Evolutionary conservation across 2,797 vertebrate species (phyloP), one percentile per base, ranked within the genome.

Genomic region (Dallia pectoralis): DNA sequence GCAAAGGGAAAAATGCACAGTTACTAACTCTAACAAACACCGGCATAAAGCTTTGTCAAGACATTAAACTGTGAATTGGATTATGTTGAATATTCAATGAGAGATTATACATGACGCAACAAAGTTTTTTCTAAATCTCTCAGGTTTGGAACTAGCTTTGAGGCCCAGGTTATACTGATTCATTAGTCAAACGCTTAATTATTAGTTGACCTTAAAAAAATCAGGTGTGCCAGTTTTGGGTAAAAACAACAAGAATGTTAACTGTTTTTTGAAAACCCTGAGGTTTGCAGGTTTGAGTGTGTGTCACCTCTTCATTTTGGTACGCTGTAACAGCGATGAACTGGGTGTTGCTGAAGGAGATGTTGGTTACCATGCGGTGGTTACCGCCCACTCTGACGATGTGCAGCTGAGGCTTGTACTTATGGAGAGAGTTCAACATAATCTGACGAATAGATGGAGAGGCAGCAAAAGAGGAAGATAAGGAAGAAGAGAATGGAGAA

Each of bases 291-390:
- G 65, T 74, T 18, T 68, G 65, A 53, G 71, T 73, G 63, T 56
- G 67, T 51, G 96, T 98, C 80, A 98, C 97, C 96, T 99, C 97
- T 76, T 99, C 97, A 0, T 99, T 99, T 89, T 99, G 97, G 76
- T 99, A 99, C 76, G 97, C 97, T 0, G 97, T 98, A 74, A 99
- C 97, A 0, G 97, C 97, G 33, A 99, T 97, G 89, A 99, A 99
- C 89, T 97, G 96, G 0, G 97, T 97, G 76, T 99, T 97, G 0
- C 92, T 93, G 85, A 99, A 99, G 78, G 96, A 96, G 48, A 97
- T 92, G 84, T 97, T 97, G 85, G 95, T 96, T 40, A 98, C 95
- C 92, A 99, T 95, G 9, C 95, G 92, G 74, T 96, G 97, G 22
- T 91, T 91, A 0, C 94, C 94, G 29, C 97, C 96, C 0, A 98